Evolutionary conservation across 2,113 vertebrate species (phyloP).

Genomic region (Leucopsar rothschildi): DNA sequence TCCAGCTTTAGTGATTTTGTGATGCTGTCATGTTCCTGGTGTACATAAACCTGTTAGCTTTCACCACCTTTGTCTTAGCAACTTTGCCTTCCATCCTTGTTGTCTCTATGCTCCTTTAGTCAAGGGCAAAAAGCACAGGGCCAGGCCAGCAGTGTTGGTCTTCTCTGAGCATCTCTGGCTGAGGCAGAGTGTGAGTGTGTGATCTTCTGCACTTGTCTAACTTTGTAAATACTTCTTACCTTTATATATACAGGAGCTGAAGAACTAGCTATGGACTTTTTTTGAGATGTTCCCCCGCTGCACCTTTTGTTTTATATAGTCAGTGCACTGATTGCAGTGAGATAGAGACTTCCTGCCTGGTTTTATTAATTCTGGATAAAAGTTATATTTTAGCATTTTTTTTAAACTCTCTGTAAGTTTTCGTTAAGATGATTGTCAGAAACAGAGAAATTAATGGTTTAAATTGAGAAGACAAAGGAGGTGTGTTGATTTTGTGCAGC

Average conservation of each 20-base stretch:
- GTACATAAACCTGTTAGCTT: neutral
- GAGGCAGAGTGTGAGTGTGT: neutral
- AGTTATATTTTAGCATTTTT: neutral
- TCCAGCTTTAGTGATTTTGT: neutral
- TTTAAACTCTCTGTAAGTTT: neutral
- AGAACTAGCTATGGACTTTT: neutral
- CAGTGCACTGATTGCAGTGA: neutral
- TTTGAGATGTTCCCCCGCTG: neutral
- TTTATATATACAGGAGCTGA: neutral
- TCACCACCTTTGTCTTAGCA: neutral
- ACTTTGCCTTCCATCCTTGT: neutral
- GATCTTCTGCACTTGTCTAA: neutral
- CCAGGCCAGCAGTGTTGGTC: neutral
- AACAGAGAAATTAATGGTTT: neutral
- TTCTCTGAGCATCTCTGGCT: neutral
- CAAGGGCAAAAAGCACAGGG: neutral
- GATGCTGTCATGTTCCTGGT: neutral
- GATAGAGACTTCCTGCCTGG: neutral
- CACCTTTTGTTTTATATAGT: neutral
- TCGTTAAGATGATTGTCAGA: neutral
- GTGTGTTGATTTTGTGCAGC: neutral
- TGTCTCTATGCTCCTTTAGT: neutral
- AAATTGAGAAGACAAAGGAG: neutral
- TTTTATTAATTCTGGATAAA: neutral
- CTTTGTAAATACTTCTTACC: neutral